Evolutionary conservation across 2,888 invertebrate genomes (phyloP).

Genomic region (Lasioglossum marginatum): DNA sequence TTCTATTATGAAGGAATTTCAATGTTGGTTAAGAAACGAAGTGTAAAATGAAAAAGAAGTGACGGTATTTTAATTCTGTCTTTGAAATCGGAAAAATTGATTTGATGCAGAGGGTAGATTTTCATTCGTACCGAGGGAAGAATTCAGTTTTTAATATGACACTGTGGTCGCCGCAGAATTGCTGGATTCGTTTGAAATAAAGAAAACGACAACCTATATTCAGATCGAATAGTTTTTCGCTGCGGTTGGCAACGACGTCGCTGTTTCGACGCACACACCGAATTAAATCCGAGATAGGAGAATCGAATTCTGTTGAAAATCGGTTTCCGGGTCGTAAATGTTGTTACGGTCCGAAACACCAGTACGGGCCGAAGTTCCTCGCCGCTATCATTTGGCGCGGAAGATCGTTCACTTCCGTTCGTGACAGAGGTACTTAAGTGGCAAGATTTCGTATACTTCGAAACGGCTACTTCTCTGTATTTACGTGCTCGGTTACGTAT

Average conservation of each 20-base stretch:
- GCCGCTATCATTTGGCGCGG: constrained; percentile 41
- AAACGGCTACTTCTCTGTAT: constrained; percentile 32
- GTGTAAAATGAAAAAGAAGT: not conserved
- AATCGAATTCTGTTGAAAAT: constrained; percentile 18
- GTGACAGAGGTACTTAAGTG: constrained; percentile 51
- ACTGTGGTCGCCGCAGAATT: not conserved
- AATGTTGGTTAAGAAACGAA: not conserved
- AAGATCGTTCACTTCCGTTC: constrained; percentile 46
- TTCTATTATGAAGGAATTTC: too few species aligned
- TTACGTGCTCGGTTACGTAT: constrained; percentile 43
- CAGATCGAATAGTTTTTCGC: not conserved
- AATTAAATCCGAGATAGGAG: constrained; percentile 2
- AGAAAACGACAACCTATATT: not conserved
- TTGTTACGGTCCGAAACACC: constrained; percentile 14
- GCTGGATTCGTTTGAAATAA: not conserved
- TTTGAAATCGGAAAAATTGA: not conserved
- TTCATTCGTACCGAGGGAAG: not conserved
- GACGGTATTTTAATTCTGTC: not conserved
- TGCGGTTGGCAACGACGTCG: not conserved
- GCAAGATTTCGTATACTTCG: constrained; percentile 44
- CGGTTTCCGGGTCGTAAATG: constrained; percentile 13
- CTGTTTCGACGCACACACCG: not conserved
- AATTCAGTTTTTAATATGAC: not conserved
- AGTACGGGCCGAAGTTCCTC: constrained; percentile 18
- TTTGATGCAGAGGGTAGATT: not conserved